Evolutionary conservation across 2,797 vertebrate species (phyloP).

Genomic region (Labroides dimidiatus): DNA sequence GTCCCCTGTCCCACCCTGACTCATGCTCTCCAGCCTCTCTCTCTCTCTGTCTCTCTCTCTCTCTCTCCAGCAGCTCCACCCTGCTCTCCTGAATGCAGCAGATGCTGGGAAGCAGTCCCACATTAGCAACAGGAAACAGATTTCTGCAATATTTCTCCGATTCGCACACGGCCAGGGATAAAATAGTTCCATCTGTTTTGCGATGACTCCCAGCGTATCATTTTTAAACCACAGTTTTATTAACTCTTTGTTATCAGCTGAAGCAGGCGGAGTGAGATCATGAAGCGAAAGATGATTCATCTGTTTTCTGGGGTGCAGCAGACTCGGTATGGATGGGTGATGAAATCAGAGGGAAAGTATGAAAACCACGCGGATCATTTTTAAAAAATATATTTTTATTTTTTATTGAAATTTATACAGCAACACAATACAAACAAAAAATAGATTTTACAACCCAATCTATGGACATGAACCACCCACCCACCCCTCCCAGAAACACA

Average conservation of each 20-base stretch:
- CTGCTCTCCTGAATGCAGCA: conserved; percentile 57
- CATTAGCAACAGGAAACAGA: conserved; percentile 54
- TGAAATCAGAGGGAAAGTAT: too few relatives aligned
- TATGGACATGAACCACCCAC: too few relatives aligned
- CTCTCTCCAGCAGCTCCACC: conserved; percentile 60
- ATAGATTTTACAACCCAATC: too few relatives aligned
- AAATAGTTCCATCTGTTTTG: conserved; percentile 35
- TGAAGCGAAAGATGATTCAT: not conserved
- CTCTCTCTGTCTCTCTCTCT: conserved; percentile 66
- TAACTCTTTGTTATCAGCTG: too few relatives aligned
- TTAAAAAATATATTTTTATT: too few relatives aligned
- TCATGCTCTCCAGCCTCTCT: conserved; percentile 63
- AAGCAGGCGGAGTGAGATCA: not conserved
- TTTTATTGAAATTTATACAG: too few relatives aligned
- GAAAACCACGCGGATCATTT: too few relatives aligned
- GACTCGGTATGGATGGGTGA: too few relatives aligned
- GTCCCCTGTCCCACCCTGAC: conserved; percentile 68
- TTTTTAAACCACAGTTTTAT: conserved; percentile 1
- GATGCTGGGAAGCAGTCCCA: conserved; percentile 75
- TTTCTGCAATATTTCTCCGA: conserved; percentile 36
- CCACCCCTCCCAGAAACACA: too few relatives aligned
- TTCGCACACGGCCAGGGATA: conserved; percentile 27
- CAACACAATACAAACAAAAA: too few relatives aligned
- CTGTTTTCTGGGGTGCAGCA: too few relatives aligned
- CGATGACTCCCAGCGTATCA: not conserved